Evolutionary conservation across 2,113 vertebrate genomes (phyloP).

Genomic region (Ramphastos sulfuratus): DNA sequence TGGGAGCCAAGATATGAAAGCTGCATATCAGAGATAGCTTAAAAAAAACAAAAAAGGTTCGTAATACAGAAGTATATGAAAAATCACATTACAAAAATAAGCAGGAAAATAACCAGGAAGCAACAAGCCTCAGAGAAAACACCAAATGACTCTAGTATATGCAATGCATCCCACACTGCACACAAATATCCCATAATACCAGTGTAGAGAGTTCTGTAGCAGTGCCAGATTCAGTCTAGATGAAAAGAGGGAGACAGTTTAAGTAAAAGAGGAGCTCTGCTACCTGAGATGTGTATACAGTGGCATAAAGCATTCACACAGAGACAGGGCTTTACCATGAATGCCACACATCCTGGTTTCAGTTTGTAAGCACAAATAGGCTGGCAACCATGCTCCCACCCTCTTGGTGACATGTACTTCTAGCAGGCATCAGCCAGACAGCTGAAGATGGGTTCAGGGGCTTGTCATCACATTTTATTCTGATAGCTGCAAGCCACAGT

Average conservation of each 20-base stretch:
- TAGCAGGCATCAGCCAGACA: background rate
- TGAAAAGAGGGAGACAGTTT: background rate
- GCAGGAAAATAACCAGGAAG: constrained; percentile 44
- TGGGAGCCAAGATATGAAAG: constrained; percentile 75
- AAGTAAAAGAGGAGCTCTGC: background rate
- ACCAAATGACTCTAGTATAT: background rate
- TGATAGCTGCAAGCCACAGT: background rate
- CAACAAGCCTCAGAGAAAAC: constrained; percentile 23
- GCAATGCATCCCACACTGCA: background rate
- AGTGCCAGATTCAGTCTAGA: background rate
- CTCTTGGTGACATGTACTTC: background rate
- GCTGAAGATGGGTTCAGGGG: background rate
- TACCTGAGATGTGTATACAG: background rate
- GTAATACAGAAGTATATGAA: constrained; percentile 64
- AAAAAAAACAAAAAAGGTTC: constrained; percentile 67
- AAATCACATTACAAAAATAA: constrained; percentile 54
- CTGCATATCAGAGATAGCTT: constrained; percentile 79
- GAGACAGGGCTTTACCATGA: background rate
- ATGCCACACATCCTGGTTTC: accelerated
- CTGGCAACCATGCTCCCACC: background rate
- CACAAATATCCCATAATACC: background rate
- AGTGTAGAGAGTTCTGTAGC: background rate
- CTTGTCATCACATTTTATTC: background rate
- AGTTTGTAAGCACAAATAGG: accelerated
- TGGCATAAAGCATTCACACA: background rate